Conservation (phyloP, 1,140 invertebrate genomes). For the Cheumatopsyche charites region DNA sequence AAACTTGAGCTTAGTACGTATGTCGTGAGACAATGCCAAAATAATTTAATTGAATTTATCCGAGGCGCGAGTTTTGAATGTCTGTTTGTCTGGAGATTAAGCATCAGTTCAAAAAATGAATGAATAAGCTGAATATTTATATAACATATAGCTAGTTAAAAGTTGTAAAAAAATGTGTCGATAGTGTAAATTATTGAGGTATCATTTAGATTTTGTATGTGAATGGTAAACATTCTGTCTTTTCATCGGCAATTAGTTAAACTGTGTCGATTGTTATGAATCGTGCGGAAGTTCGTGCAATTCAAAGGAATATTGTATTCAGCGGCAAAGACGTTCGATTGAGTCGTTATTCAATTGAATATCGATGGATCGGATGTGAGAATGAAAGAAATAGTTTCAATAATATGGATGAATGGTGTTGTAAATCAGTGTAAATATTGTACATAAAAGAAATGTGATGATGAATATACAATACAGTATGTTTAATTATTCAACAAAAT, state of each 20-base stretch:
- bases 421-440: constrained; percentile 10
- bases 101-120: background rate
- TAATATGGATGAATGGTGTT: background rate
- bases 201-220: constrained; percentile 1
- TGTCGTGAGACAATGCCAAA: constrained; percentile 38
- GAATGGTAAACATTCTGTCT: background rate
- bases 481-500: background rate
- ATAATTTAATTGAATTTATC: constrained; percentile 23
- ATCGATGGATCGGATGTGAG: too few species aligned
- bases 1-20: constrained; percentile 18
- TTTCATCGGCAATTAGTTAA: background rate
- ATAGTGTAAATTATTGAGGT: constrained; percentile 6
- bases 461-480: background rate
- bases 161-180: background rate
- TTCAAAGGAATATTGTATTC: background rate
- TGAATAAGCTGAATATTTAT: background rate
- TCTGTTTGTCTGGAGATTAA: background rate
- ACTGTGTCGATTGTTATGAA: too few species aligned
- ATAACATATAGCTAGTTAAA: background rate
- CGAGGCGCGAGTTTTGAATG: background rate
- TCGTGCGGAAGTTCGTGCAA: background rate
- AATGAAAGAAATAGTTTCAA: too few species aligned
- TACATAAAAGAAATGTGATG: constrained; percentile 19
- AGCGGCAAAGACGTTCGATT: background rate
- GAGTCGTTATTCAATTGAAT: background rate